A percentile compares a stretch with the other conserved stretches of the same genome.
Conservation (phyloP, 2,797 vertebrate species). For the Myripristis jacobus region DNA sequence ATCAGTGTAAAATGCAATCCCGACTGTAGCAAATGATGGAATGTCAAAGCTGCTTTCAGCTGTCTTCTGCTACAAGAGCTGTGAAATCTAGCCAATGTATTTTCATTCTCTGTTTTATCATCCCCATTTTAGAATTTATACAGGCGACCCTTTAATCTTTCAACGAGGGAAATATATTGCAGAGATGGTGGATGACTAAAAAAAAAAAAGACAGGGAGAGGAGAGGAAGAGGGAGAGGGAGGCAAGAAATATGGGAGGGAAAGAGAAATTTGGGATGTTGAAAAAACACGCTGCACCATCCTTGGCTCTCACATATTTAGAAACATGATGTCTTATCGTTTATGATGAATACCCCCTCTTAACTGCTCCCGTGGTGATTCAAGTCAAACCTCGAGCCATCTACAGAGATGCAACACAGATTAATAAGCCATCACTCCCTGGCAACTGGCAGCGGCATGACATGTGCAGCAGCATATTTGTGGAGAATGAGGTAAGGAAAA, state of each 20-base stretch:
- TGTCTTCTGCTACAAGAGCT: constrained; percentile 51
- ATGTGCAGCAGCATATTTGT: constrained; percentile 22
- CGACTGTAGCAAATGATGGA: constrained; percentile 40
- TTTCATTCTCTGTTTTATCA: constrained; percentile 46
- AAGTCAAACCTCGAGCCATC: constrained; percentile 25
- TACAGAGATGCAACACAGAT: constrained; percentile 4
- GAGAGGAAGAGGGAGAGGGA: background rate
- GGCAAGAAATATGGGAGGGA: background rate
- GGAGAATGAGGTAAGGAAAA: constrained; percentile 14
- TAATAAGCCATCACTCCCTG: constrained; percentile 15
- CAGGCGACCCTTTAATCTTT: constrained; percentile 39
- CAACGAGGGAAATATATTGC: constrained; percentile 27
- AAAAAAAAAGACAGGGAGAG: constrained; percentile 1
- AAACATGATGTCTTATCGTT: constrained; percentile 16
- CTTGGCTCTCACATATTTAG: constrained; percentile 11
- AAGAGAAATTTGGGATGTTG: background rate
- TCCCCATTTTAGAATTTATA: constrained; percentile 26
- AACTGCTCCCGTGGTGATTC: constrained; percentile 5
- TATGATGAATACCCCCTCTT: background rate
- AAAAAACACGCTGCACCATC: background rate
- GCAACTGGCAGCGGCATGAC: constrained; percentile 3
- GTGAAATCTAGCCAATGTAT: constrained; percentile 57
- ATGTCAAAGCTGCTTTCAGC: constrained; percentile 49
- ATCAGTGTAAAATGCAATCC: constrained; percentile 58
- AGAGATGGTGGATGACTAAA: constrained; percentile 3